phyloP scores from a whole-genome alignment of 2,888 invertebrate species.

The Platycnemis pennipes region DNA sequence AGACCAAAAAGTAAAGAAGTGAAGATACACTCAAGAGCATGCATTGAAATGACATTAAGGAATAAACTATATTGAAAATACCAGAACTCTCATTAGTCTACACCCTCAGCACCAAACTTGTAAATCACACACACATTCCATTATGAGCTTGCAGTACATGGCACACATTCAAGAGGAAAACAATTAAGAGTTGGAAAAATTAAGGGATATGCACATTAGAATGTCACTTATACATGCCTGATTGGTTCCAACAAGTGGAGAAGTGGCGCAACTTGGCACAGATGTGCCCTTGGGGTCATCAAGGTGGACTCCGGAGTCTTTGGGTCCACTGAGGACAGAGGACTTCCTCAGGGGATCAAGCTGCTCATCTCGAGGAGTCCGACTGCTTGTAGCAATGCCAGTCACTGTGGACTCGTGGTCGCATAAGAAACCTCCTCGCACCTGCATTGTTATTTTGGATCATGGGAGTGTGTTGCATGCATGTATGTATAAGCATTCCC shows the following conservation, averaged over 20 bases:
- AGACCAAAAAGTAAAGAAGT: background rate
- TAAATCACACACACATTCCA: background rate
- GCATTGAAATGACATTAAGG: background rate
- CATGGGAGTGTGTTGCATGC: constrained; percentile 25
- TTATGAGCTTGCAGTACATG: background rate
- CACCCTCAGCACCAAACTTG: background rate
- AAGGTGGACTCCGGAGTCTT: background rate
- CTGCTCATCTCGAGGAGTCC: constrained; percentile 76
- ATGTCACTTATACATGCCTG: constrained; percentile 52
- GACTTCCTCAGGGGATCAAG: constrained; percentile 75
- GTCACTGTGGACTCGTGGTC: constrained; percentile 84
- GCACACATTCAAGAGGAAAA: background rate
- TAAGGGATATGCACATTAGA: background rate
- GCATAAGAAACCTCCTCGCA: constrained; percentile 91
- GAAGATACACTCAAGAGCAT: background rate
- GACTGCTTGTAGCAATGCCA: constrained; percentile 80
- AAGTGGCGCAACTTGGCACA: constrained; percentile 46
- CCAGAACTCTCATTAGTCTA: background rate
- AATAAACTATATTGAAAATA: background rate
- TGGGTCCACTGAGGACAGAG: background rate
- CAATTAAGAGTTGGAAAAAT: background rate
- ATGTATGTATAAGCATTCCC: constrained; percentile 27
- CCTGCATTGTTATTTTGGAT: constrained; percentile 77
- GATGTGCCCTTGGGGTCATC: constrained; percentile 73
- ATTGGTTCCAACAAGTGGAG: constrained; percentile 57